phyloP scores from a whole-genome alignment of 1,140 invertebrate species.

The Halesus radiatus region DNA sequence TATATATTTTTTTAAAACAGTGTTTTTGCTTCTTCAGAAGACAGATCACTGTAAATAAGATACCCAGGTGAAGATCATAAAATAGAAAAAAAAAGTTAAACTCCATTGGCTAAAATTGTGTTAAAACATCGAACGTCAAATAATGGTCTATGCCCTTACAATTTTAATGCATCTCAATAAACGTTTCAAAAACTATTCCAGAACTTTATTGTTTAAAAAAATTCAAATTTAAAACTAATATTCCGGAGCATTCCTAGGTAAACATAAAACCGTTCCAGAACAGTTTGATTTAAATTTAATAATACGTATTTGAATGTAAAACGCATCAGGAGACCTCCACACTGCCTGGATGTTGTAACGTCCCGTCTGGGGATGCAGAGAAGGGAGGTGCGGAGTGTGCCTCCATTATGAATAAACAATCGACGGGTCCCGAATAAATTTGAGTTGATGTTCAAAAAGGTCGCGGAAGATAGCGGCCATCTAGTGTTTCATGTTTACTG shows the following conservation, averaged over 20 bases:
- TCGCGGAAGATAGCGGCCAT: conserved; percentile 22
- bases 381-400: conserved; percentile 8
- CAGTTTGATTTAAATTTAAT: conserved; percentile 56
- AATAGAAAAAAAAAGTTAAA: too few species aligned
- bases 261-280: conserved; percentile 21
- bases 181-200: too few species aligned
- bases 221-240: conserved; percentile 11
- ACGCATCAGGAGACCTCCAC: conserved; percentile 50
- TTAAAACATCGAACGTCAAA: too few species aligned
- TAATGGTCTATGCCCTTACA: too few species aligned
- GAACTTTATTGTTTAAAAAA: not conserved
- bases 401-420: conserved; percentile 57
- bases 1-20: too few species aligned
- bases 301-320: conserved; percentile 55
- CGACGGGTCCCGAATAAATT: conserved; percentile 55
- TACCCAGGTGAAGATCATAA: too few species aligned
- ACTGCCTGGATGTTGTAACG: too few species aligned
- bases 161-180: too few species aligned
- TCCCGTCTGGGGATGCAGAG: not conserved
- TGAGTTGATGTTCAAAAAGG: conserved; percentile 49
- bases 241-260: conserved; percentile 4
- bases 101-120: too few species aligned
- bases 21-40: too few species aligned
- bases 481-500: conserved; percentile 45
- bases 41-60: too few species aligned